A percentile compares a stretch with the other conserved stretches of the same genome.
Conservation (phyloP, 2,888 invertebrate genomes). For the Sepiola atlantica region DNA sequence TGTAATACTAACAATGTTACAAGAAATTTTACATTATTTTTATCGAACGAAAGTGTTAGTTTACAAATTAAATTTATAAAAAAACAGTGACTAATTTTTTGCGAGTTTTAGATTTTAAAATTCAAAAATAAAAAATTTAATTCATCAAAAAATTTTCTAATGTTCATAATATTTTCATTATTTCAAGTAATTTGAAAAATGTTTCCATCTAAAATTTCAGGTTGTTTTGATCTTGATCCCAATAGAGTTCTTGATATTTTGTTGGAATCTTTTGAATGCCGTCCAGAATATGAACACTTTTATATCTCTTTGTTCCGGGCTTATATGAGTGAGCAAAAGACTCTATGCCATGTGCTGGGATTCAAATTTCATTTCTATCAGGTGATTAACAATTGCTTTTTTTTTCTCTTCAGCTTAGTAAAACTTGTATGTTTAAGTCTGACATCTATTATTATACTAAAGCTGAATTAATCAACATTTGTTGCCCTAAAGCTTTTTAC, state of each 20-base stretch:
- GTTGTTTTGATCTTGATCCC: slow-evolving; percentile 99
- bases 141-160: not conserved
- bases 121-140: not conserved
- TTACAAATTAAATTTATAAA: too few relatives aligned
- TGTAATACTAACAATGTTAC: not conserved
- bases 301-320: slow-evolving; percentile 90
- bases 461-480: not conserved
- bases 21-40: not conserved
- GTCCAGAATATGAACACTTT: slow-evolving; percentile 78
- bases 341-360: slow-evolving; percentile 94
- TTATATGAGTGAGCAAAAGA: slow-evolving; percentile 90
- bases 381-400: slow-evolving; percentile 55
- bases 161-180: not conserved
- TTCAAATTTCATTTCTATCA: slow-evolving; percentile 86
- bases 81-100: too few relatives aligned
- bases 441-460: not conserved
- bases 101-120: too few relatives aligned
- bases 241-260: slow-evolving; percentile 97
- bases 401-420: not conserved
- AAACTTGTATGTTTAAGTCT: not conserved
- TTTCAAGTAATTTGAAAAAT: not conserved
- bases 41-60: not conserved
- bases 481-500: too few relatives aligned
- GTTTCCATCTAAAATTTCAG: slow-evolving; percentile 74
- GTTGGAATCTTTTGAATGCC: slow-evolving; percentile 92